A percentile compares a stretch with the other conserved stretches of the same genome.
phyloP scores from a whole-genome alignment of 1,140 invertebrate genomes.

The Drusus annulatus region DNA sequence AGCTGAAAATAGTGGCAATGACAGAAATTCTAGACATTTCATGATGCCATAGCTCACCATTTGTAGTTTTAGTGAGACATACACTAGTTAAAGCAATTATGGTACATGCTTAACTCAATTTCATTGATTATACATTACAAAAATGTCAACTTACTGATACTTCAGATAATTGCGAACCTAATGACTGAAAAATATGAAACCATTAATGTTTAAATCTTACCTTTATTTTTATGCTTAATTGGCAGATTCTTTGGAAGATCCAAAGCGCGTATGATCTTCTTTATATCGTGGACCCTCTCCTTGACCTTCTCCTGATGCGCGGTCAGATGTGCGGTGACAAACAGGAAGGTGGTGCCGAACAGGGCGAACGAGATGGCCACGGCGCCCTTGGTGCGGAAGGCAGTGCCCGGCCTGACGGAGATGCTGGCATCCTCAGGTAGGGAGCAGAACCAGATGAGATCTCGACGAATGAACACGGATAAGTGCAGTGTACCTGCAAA shows the following conservation, averaged over 20 bases:
- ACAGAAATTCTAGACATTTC: no score
- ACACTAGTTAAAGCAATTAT: no score
- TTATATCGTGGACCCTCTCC: slow-evolving; percentile 89
- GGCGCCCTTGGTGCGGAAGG: slow-evolving; percentile 94
- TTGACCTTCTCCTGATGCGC: slow-evolving; percentile 91
- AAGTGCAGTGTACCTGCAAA: slow-evolving; percentile 86
- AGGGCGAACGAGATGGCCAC: slow-evolving; percentile 90
- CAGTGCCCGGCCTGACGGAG: slow-evolving; percentile 89
- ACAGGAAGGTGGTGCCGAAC: slow-evolving; percentile 94
- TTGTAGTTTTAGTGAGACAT: no score
- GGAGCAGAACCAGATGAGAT: slow-evolving; percentile 95
- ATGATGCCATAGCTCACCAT: no score
- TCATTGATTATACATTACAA: no score
- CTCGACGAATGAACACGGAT: slow-evolving; percentile 87
- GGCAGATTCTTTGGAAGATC: slow-evolving; percentile 89
- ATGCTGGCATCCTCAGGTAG: slow-evolving; percentile 89
- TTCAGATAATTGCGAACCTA: no score
- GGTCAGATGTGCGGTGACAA: slow-evolving; percentile 94
- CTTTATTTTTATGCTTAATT: slow-evolving; percentile 82
- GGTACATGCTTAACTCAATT: no score
- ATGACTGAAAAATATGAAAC: no score
- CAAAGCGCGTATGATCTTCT: slow-evolving; percentile 86
- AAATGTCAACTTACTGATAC: no score
- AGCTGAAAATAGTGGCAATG: no score
- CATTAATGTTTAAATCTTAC: slow-evolving; percentile 63